phyloP scores from a whole-genome alignment of 2,113 vertebrate species.

The Columba janthina region DNA sequence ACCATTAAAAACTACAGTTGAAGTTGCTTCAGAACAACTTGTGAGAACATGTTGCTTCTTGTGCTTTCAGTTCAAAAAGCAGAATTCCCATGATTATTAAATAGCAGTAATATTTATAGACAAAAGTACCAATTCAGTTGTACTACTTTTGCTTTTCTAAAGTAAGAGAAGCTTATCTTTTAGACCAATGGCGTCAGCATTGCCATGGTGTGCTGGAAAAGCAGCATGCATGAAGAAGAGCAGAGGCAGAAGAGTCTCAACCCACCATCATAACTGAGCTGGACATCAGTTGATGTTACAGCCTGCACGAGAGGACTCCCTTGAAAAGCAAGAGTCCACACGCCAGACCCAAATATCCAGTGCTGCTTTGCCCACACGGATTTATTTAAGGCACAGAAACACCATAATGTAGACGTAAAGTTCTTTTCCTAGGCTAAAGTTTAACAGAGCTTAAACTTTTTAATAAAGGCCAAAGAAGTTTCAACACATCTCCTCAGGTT shows the following conservation, averaged over 20 bases:
- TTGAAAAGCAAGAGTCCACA: background rate
- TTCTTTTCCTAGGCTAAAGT: background rate
- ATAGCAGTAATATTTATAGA: background rate
- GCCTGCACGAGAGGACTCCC: background rate
- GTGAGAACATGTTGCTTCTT: background rate
- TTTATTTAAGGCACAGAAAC: background rate
- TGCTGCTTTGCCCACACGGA: background rate
- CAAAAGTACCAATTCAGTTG: background rate
- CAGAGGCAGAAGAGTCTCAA: background rate
- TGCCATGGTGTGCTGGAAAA: background rate
- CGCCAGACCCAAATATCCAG: background rate
- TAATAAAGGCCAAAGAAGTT: constrained; percentile 17
- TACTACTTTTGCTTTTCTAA: background rate
- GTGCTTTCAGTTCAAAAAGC: background rate
- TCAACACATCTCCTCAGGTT: background rate
- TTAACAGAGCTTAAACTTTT: constrained; percentile 16
- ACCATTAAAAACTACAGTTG: background rate
- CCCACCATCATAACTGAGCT: rapidly evolving
- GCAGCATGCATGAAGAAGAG: background rate
- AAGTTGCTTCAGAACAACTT: background rate
- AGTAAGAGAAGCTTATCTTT: background rate
- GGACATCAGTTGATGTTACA: background rate
- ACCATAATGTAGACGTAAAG: background rate
- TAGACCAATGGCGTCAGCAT: background rate
- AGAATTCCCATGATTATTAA: background rate